These are phyloP conservation scores for Reticulitermes lucifugus DNA, from an alignment of 2,888 invertebrate species.

Conservation along the genomic window DNA sequence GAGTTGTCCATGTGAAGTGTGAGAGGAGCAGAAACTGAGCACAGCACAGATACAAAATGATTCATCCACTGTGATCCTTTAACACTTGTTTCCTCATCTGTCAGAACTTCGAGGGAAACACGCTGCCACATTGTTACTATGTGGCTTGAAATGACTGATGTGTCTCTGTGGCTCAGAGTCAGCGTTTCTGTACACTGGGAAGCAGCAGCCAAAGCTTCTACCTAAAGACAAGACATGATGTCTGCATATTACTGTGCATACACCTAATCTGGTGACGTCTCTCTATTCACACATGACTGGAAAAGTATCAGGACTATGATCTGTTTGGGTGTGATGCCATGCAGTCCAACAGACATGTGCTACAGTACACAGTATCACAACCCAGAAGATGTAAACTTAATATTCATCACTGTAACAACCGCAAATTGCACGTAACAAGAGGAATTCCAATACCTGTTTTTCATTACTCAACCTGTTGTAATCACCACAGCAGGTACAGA, in stretches of 20 bases:
- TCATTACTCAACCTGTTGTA: too few species aligned
- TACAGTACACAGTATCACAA: too few species aligned
- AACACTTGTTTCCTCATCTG: slow-evolving; percentile 34
- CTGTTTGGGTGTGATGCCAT: too few species aligned
- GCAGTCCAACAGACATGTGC: too few species aligned
- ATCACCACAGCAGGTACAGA: too few species aligned
- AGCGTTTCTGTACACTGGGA: neutral
- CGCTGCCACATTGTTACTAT: slow-evolving; percentile 37
- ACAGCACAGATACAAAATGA: slow-evolving; percentile 1
- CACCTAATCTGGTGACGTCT: neutral
- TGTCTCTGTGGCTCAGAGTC: neutral
- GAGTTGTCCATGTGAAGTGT: neutral
- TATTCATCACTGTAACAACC: too few species aligned
- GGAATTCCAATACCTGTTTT: too few species aligned
- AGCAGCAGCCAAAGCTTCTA: neutral
- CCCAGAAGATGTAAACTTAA: too few species aligned
- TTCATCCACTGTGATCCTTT: slow-evolving; percentile 34
- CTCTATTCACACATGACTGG: neutral
- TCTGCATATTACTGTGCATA: neutral
- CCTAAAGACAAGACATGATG: neutral
- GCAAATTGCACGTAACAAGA: too few species aligned
- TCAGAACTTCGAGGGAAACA: neutral
- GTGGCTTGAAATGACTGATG: neutral
- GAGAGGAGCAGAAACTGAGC: slow-evolving; percentile 5
- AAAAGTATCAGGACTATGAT: neutral